Base-by-base conservation (phyloP, 1,140 invertebrate genomes). In the Leptonema lineaticorne region DNA sequence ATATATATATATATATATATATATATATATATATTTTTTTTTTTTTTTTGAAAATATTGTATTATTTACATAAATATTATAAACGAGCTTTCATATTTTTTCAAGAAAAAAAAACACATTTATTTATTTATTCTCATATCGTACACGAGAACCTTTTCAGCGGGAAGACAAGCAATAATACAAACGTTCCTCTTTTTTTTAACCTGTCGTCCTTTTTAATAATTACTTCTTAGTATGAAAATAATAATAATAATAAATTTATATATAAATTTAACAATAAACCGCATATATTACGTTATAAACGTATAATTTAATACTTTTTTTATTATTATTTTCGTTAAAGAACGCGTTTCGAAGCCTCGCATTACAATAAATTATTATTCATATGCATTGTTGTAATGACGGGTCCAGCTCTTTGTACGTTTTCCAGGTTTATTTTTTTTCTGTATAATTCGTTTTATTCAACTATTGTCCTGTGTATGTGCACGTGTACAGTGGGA, bases 321-420 rank as follows among this genome's bases (percentile, higher is more conserved):
- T 41, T n/a, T n/a, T n/a, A n/a, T n/a, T n/a, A n/a, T n/a, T n/a
- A n/a, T n/a, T n/a, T n/a, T n/a, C n/a, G n/a, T n/a, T 41, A 41
- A 2, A 41, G 37, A 41, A 11, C 37, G 37, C 37, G 37, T 41
- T 16, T 41, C 3, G 37, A 41, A 41, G 9, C 37, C 37, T 41
- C 50, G 22, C 46, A 50, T 50, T 26, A 22, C 27, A 53, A 24
- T 53, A 53, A 53, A 53, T 53, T 53, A 53, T 53, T 53, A 53
- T 53, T 53, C 50, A 26, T 53, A 26, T 26, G 50, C 22, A 53
- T 53, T 24, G 50, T 53, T 26, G 20, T 53, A 7, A 53, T 26
- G 9, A 48, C 2, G 46, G 24, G 18, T 22, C 22, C 20, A 4
- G 50, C 22, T 53, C 50, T 53, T 53, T 26, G 22, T 24, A 22